Percentiles rank a stretch among this genome's conserved stretches.
These are phyloP conservation scores for Aplodontia rufa DNA, from an alignment of 2,113 vertebrate genomes.

Conservation along the genomic window DNA sequence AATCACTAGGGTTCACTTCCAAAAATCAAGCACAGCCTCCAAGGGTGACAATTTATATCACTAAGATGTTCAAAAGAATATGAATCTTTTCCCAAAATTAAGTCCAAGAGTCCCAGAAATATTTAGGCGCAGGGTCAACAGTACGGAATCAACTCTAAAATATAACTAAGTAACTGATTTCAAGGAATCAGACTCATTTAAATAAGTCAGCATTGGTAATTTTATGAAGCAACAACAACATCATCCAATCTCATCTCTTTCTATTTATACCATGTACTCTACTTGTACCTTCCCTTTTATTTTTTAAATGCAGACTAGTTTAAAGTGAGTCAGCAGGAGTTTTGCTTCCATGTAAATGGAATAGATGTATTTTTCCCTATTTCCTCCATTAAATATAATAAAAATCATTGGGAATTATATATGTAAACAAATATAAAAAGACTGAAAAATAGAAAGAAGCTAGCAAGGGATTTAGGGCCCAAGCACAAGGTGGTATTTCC, in stretches of 20 bases:
- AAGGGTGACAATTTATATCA: background rate
- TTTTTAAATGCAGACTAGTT: background rate
- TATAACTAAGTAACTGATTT: background rate
- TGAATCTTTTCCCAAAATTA: constrained; percentile 4
- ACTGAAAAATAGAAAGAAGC: background rate
- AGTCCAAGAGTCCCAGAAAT: background rate
- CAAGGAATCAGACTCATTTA: background rate
- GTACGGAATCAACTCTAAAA: background rate
- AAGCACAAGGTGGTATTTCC: background rate
- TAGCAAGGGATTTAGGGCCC: background rate
- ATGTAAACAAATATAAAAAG: background rate
- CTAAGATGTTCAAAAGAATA: background rate
- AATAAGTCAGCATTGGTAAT: background rate
- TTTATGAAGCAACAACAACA: background rate
- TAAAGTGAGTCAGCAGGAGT: background rate
- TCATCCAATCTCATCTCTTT: background rate
- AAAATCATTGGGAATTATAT: background rate
- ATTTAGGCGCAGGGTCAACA: background rate
- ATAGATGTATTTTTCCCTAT: background rate
- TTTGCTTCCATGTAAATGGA: background rate
- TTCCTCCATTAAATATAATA: background rate
- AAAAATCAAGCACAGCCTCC: constrained; percentile 9
- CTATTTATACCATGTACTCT: background rate
- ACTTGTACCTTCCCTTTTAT: background rate
- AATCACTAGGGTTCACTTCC: background rate